Base-by-base conservation (phyloP, 2,888 invertebrate genomes). In the Aphidoletes aphidimyza region DNA sequence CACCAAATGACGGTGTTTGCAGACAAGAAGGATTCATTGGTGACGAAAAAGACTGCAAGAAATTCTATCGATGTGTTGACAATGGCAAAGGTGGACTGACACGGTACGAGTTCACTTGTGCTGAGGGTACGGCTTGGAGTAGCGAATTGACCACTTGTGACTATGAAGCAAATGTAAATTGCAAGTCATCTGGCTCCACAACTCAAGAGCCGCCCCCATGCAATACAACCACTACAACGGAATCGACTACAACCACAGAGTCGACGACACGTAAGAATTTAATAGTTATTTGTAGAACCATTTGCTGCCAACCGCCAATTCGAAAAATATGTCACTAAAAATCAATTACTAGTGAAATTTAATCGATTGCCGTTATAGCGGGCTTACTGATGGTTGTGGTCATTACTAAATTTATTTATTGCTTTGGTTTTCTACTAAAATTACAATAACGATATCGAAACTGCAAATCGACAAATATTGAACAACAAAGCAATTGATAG, bases 11-110 rank as follows among this genome's bases (percentile, higher is more conserved):
- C 5, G 86, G 86, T 22, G 34, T 45, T 34, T 91, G 91, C 84
- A 87, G 85, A 17, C 85, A 87, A 0, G 91, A 91, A 85, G 91
- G 91, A 34, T 91, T 90, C 85, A 87, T 89, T 37, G 88, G 89
- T 0, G 90, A 91, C 87, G 88, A 89, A 0, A 87, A 87, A 19
- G 90, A 92, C 85, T 94, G 94, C 87, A 91, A 91, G 39, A 93
- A 92, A 87, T 94, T 94, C 88, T 93, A 94, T 87, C 91, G 94
- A 59, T 94, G 94, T 87, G 93, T 93, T 0, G 89, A 91, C 85
- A 91, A 92, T 87, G 93, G 92, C 54, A 92, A 92, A 85, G 92
- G 92, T 22, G 91, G 91, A 26, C 93, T 90, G 84, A 91, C 90
- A 1, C 92, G 92, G 88, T 93, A 93, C 87, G 92, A 93, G 22